Base-by-base conservation (phyloP, 2,113 vertebrate species). In the Phycodurus eques region DNA sequence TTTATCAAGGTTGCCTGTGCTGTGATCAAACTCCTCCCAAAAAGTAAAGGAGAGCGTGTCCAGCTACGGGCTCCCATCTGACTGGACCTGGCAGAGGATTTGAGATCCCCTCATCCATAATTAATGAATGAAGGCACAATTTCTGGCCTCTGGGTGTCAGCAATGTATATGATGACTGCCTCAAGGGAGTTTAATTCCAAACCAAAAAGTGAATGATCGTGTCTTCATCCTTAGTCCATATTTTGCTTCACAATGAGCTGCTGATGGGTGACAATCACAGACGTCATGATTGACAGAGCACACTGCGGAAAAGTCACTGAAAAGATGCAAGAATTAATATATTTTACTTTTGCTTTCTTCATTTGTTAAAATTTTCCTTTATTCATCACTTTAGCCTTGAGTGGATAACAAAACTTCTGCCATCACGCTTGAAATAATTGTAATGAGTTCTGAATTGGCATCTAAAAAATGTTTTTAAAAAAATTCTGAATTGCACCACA, bases 61-160 rank as follows among this genome's bases (percentile, higher is more conserved):
- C 84, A 17, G 83, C 74, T 73, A 35, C 64, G 17, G 56, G 49
- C 65, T 71, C 9, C 27, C 76, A 86, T 91, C 91, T 93, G 94
- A 95, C 94, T 94, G 92, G 93, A 92, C 91, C 90, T 85, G 79
- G 88, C 83, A 19, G 80, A 80, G 67, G 71, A 60, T 94, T 95
- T 95, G 94, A 96, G 95, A 93, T 93, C 91, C 89, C 6, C 35
- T 39, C 35, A 39, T 39, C 35, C 35, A 39, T 39, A 39, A 39
- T 39, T 39, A 6, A 39, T 39, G 4, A 39, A 39, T 27, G 27
- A 27, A 92, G 91, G 92, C 78, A 81, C 92, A 95, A 96, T 95
- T 95, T 95, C 90, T 90, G 92, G 91, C 93, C 92, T 94, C 93
- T 90, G 94, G 94, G 93, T 94, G 94, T 91, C 91, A 91, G 92